Evolutionary conservation across 1,140 invertebrate species (phyloP).

Genomic region (Ceratina japonica): DNA sequence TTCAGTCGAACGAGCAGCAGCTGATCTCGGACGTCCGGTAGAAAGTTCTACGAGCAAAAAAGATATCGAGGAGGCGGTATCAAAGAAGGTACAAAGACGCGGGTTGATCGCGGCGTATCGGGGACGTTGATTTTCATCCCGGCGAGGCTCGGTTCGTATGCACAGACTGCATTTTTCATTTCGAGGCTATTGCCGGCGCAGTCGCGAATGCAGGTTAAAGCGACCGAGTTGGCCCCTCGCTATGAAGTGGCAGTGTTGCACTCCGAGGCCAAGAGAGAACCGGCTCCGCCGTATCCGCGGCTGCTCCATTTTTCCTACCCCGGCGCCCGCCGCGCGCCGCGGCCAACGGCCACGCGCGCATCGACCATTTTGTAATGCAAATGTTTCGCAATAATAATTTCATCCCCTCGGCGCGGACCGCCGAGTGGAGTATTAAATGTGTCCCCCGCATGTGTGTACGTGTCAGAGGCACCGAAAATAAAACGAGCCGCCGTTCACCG

Average conservation of each 20-base stretch:
- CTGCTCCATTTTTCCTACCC: conserved; percentile 57
- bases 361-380: conserved; percentile 62
- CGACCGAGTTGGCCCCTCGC: conserved; percentile 58
- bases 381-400: conserved; percentile 65
- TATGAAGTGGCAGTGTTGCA: conserved; percentile 59
- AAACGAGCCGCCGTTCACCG: conserved; percentile 14
- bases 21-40: too few species aligned
- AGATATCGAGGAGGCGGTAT: not conserved
- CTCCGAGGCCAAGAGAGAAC: conserved; percentile 50
- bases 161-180: conserved; percentile 60
- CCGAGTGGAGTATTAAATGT: conserved; percentile 22
- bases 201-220: conserved; percentile 58
- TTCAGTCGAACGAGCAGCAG: too few species aligned
- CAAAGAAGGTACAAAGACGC: not conserved
- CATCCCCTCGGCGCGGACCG: conserved; percentile 1
- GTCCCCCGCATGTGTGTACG: not conserved
- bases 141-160: conserved; percentile 25
- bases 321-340: conserved; percentile 9
- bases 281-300: conserved; percentile 2
- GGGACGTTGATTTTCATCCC: conserved; percentile 52
- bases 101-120: conserved; percentile 41
- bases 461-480: not conserved
- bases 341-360: conserved; percentile 18
- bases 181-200: conserved; percentile 42
- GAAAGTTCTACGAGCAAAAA: not conserved